Percentiles rank a stretch among this genome's conserved stretches.
Evolutionary conservation across 1,140 invertebrate species (phyloP).

Genomic region (Drosophila pallidifrons): DNA sequence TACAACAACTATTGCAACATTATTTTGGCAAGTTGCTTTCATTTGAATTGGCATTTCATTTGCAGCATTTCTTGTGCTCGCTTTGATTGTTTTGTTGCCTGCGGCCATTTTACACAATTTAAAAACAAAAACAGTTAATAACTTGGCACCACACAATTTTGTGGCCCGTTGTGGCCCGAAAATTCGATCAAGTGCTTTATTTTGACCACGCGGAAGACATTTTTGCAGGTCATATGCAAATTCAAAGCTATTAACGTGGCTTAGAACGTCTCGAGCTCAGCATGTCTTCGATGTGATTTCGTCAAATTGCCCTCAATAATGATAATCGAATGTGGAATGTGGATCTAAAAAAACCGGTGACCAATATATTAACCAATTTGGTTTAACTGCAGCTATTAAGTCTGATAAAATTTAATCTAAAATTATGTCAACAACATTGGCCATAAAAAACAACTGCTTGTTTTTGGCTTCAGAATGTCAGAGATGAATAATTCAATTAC

Average conservation of each 20-base stretch:
- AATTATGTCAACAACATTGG: not conserved
- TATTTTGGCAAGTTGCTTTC: constrained; percentile 58
- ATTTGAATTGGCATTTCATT: constrained; percentile 72
- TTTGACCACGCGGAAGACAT: constrained; percentile 41
- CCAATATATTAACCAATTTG: not conserved
- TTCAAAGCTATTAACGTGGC: constrained; percentile 7
- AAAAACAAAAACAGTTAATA: constrained; percentile 64
- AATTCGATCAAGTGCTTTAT: constrained; percentile 60
- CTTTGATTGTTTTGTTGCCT: constrained; percentile 71
- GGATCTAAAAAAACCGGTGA: not conserved
- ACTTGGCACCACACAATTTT: constrained; percentile 50
- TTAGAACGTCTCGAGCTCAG: constrained; percentile 10
- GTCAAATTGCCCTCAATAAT: constrained; percentile 10
- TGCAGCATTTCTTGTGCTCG: constrained; percentile 37
- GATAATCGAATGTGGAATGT: not conserved
- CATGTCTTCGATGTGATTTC: not conserved
- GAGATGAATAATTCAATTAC: constrained; percentile 2
- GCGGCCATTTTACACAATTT: constrained; percentile 73
- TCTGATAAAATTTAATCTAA: constrained; percentile 4
- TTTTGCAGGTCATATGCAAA: constrained; percentile 33
- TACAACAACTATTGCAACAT: constrained; percentile 61
- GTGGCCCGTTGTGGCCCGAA: not conserved
- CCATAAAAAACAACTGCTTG: not conserved
- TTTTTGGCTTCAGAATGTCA: not conserved
- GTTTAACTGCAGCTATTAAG: constrained; percentile 4